Evolutionary conservation across 2,888 invertebrate species (phyloP), one percentile per base, ranked within the genome.

Genomic region (Dasypolia templi): DNA sequence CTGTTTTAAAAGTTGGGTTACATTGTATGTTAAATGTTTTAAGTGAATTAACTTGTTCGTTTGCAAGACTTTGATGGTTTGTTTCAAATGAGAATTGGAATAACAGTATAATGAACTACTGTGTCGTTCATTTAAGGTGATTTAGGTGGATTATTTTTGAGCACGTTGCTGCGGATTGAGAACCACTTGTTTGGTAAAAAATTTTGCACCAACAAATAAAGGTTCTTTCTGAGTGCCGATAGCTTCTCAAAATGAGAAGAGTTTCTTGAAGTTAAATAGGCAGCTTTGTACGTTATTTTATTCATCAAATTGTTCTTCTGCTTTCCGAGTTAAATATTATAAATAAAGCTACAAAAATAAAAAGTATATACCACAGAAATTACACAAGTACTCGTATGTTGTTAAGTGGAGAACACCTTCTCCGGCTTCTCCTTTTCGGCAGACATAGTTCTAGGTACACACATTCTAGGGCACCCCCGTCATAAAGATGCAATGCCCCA

Each of bases 1-100:
- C 51, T 63, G 77, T 77, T 85, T 85, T 83, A 66, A 82, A 82
- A 78, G 65, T 77, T 78, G 49, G 29, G 19, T 85, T 85, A 77
- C 81, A 81, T 81, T 85, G 82, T 85, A 62, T 67, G 72, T 67
- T 55, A 46, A 75, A 81, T 81, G 56, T 70, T 26, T 56, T 35
- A 59, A 42, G 62, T 62, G 17, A 55, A 59, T 65, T 26, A 42
- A 61, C 42, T 59, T 72, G 59, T 68, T 66, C 59, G 58, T 53
- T 65, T 80, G 64, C 46, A 42, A 64, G 39, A 56, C 4, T 46
- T 51, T 42, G 39, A 46, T 32, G 59, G 12, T 61, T n/a, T 53
- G 46, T 53, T 67, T 32, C 2, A 44, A 75, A 51, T 42, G 44
- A 62, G n/a, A 51, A 35, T 35, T 9, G 56, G 42, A 74, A 39